Conservation (phyloP, 2,888 invertebrate genomes). For the Melanargia galathea region DNA sequence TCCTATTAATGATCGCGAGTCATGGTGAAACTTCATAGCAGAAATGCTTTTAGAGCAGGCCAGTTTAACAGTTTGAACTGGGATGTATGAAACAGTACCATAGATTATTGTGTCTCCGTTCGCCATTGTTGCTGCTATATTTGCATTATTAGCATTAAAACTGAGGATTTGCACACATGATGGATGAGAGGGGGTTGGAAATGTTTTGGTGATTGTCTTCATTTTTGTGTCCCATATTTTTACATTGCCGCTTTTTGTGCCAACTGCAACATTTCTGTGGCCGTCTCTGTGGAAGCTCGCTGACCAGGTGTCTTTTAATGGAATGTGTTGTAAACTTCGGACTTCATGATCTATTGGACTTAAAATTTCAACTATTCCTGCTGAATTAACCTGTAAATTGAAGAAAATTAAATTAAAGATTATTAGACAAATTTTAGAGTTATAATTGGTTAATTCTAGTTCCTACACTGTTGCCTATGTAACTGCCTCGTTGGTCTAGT, state of each 20-base stretch:
- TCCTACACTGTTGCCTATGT: too few species aligned
- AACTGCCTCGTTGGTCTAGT: too few species aligned
- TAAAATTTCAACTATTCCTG: conserved; percentile 72
- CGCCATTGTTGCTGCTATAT: conserved; percentile 72
- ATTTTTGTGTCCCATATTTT: conserved; percentile 78
- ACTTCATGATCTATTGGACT: conserved; percentile 71
- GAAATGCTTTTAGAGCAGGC: conserved; percentile 70
- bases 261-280: conserved; percentile 72
- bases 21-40: conserved; percentile 76
- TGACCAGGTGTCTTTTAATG: conserved; percentile 73
- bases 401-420: background rate
- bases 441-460: too few species aligned
- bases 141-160: conserved; percentile 75
- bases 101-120: conserved; percentile 78
- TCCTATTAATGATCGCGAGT: conserved; percentile 69
- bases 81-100: conserved; percentile 76
- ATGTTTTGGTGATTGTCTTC: conserved; percentile 72
- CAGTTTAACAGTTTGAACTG: conserved; percentile 69
- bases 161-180: conserved; percentile 69
- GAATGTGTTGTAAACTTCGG: conserved; percentile 72
- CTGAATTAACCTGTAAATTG: conserved; percentile 70
- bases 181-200: conserved; percentile 66
- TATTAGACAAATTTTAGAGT: too few species aligned
- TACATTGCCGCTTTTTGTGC: conserved; percentile 72
- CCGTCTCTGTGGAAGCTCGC: conserved; percentile 76